phyloP scores from a whole-genome alignment of 2,113 vertebrate genomes.

The Tiliqua scincoides region DNA sequence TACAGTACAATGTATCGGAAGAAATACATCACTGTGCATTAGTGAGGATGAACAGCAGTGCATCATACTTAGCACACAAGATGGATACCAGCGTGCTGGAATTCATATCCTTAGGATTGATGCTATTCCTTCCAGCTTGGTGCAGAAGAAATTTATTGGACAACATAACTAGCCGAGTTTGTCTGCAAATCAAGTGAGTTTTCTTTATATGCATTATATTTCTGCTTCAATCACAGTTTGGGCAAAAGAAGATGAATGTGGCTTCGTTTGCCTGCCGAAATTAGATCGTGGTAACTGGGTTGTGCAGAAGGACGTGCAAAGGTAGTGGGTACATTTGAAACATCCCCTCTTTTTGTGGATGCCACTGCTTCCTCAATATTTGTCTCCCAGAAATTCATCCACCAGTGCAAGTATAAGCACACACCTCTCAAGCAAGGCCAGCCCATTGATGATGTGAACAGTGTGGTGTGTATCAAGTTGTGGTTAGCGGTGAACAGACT shows the following conservation, averaged over 20 bases:
- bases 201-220: background rate
- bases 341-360: accelerated
- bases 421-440: too few relatives aligned
- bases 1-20: background rate
- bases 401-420: background rate
- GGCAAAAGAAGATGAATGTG: background rate
- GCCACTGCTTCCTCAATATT: background rate
- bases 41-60: background rate
- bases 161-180: background rate
- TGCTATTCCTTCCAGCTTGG: background rate
- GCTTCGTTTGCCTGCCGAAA: background rate
- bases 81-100: background rate
- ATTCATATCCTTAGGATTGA: background rate
- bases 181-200: background rate
- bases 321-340: background rate
- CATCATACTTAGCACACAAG: background rate
- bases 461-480: too few relatives aligned
- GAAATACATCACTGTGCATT: slow-evolving; percentile 3
- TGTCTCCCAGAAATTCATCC: background rate
- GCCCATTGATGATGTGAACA: too few relatives aligned
- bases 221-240: background rate
- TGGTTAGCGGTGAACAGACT: too few relatives aligned
- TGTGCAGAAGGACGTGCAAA: background rate
- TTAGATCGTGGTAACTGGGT: background rate
- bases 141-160: background rate